Percentiles rank a stretch among this genome's conserved stretches.
phyloP scores from a whole-genome alignment of 2,888 invertebrate species.

The Charanyca ferruginea region DNA sequence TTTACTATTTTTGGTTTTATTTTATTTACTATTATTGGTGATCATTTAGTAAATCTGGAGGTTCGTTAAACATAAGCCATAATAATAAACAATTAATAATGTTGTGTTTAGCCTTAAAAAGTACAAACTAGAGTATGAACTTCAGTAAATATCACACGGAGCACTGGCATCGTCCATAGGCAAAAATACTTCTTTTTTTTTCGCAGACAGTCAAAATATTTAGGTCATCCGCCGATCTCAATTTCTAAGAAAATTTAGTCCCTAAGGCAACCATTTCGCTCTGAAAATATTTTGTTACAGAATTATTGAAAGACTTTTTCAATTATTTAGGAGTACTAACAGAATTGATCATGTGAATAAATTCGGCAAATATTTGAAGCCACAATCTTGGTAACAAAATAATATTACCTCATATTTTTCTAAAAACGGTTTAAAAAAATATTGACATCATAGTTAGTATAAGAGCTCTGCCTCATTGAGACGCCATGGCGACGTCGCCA shows the following conservation, averaged over 20 bases:
- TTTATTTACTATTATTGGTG: too few relatives aligned
- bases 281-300: constrained; percentile 1
- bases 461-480: too few relatives aligned
- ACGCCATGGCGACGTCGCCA: too few relatives aligned
- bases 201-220: constrained; percentile 6
- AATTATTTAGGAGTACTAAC: neutral
- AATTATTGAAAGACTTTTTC: constrained; percentile 18
- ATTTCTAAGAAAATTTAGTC: constrained; percentile 11
- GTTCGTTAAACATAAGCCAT: too few relatives aligned
- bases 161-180: neutral
- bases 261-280: neutral
- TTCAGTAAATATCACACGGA: neutral
- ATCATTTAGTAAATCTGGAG: too few relatives aligned
- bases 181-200: constrained; percentile 3
- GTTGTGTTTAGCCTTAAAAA: neutral
- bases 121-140: neutral
- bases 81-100: too few relatives aligned
- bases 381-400: neutral
- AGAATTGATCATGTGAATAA: constrained; percentile 1
- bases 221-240: constrained; percentile 4
- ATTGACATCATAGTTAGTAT: too few relatives aligned
- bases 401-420: too few relatives aligned
- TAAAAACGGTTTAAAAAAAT: too few relatives aligned
- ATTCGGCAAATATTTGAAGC: neutral
- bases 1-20: too few relatives aligned